These are phyloP conservation scores for Sesia bembeciformis DNA, from an alignment of 2,888 invertebrate species.

Conservation along the genomic window DNA sequence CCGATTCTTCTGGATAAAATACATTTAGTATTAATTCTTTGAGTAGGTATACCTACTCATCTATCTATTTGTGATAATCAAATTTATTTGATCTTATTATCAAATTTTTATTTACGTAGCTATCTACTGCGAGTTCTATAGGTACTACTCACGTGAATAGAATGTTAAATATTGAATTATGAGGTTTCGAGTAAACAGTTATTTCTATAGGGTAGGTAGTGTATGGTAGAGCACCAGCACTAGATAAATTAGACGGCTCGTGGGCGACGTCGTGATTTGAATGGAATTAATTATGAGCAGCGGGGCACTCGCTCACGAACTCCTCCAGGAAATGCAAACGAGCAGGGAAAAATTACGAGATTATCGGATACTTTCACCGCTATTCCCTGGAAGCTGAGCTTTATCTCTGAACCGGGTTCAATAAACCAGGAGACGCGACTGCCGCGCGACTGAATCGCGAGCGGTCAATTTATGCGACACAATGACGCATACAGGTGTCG, in stretches of 20 bases:
- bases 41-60: neutral
- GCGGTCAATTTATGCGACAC: constrained; percentile 62
- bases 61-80: too few species aligned
- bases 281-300: constrained; percentile 65
- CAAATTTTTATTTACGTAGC: too few species aligned
- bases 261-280: constrained; percentile 65
- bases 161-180: too few species aligned
- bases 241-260: constrained; percentile 52
- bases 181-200: neutral
- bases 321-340: constrained; percentile 51
- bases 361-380: constrained; percentile 47
- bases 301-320: constrained; percentile 44
- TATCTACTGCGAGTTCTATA: too few species aligned
- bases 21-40: constrained; percentile 29
- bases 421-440: constrained; percentile 55
- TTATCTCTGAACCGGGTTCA: constrained; percentile 59
- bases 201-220: constrained; percentile 7
- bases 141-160: too few species aligned
- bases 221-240: constrained; percentile 36
- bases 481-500: constrained; percentile 72
- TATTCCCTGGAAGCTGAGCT: constrained; percentile 30
- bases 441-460: constrained; percentile 48
- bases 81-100: too few species aligned
- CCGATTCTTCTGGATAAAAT: constrained; percentile 46
- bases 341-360: constrained; percentile 43